Evolutionary conservation across 2,888 invertebrate species (phyloP), one percentile per base, ranked within the genome.

Genomic region (Omphaloscelis lunosa): DNA sequence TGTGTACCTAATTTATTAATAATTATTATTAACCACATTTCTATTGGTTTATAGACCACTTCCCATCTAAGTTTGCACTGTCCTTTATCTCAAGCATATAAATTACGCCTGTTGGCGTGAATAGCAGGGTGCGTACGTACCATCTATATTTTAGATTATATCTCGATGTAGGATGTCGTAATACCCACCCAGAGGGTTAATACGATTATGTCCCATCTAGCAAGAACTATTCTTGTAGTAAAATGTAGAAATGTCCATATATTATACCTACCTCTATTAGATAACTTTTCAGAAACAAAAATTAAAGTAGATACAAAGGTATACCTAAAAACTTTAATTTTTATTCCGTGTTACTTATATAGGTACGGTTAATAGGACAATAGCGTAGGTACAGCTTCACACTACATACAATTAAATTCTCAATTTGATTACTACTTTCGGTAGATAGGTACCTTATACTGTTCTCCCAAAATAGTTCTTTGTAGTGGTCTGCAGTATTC

Each of bases 241-340:
- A 56, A 53, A 56, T 23, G 45, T 2, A 65, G 45, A 27, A 51
- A 53, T 72, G 74, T 53, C 45, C 74, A 29, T 29, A n/a, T 17
- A 23, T 41, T 45, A 45, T 72, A 73, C 51, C 73, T 27, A 71
- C 48, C 39, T n/a, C 8, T 59, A 51, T 7, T 23, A 41, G 11
- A 61, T 48, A 79, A 77, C 41, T 27, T 74, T 53, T n/a, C 75
- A 78, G 82, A 75, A 65, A 58, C 15, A 29, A 75, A 80, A 80
- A 74, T 39, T 12, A 23, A 78, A 63, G 78, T 53, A 20, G n/a
- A 51, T 56, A 41, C 8, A 27, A 45, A 39, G 20, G 20, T 29
- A 62, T 34, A 74, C n/a, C 41, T 51, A 9, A 4, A 11, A 45
- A 62, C 27, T 73, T 77, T 39, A 73, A 34, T 72, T 80, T 77